phyloP scores from a whole-genome alignment of 2,888 invertebrate genomes.

The Eristalinus sepulchralis region DNA sequence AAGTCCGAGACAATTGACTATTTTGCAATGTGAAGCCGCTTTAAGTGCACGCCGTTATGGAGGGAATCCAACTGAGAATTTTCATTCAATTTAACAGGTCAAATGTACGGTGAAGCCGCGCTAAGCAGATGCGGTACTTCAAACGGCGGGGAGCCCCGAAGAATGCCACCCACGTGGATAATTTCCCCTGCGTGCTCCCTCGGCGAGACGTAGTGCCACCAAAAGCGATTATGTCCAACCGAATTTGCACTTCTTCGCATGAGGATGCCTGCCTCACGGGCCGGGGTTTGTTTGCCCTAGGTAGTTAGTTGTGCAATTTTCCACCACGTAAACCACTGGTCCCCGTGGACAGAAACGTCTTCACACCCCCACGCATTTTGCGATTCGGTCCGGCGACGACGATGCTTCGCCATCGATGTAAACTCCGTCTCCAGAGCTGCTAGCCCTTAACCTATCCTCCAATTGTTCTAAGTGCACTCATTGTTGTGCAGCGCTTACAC shows the following conservation, averaged over 20 bases:
- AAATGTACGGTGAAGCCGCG: constrained; percentile 42
- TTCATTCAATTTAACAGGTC: constrained; percentile 66
- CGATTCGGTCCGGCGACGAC: not conserved
- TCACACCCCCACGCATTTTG: not conserved
- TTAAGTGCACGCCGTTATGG: constrained; percentile 50
- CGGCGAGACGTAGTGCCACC: not conserved
- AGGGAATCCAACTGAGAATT: constrained; percentile 56
- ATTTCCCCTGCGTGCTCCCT: not conserved
- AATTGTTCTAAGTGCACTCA: constrained; percentile 70
- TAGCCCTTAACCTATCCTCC: constrained; percentile 59
- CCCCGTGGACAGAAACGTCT: not conserved
- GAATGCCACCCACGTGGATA: constrained; percentile 34
- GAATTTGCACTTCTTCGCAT: constrained; percentile 12
- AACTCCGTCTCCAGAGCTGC: constrained; percentile 28
- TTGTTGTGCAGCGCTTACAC: constrained; percentile 67
- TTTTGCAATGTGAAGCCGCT: constrained; percentile 32
- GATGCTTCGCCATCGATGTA: constrained; percentile 14
- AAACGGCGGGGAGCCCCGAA: not conserved
- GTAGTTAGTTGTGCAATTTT: constrained; percentile 30
- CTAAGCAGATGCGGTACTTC: constrained; percentile 4
- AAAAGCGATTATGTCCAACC: constrained; percentile 4
- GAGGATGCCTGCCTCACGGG: not conserved
- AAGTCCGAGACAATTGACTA: constrained; percentile 53
- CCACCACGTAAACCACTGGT: constrained; percentile 9
- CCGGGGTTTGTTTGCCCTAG: constrained; percentile 1